Evolutionary conservation across 2,797 vertebrate genomes (phyloP).

Genomic region (Orestias chungarensis): DNA sequence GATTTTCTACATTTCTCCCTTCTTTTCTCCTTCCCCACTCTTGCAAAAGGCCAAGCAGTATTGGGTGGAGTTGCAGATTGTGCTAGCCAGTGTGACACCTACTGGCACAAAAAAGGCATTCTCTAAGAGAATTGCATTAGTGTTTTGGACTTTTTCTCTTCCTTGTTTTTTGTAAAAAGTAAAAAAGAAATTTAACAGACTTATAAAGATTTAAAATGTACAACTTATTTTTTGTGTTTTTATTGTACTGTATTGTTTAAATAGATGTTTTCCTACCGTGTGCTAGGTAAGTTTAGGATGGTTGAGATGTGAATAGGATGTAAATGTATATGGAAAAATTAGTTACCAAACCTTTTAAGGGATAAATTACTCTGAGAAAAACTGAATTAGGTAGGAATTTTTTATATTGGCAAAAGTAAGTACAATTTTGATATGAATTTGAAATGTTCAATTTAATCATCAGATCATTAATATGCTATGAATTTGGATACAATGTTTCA

Average conservation of each 20-base stretch:
- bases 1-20: conserved; percentile 45
- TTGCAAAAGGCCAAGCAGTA: conserved; percentile 83
- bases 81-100: conserved; percentile 64
- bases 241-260: conserved; percentile 12
- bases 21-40: conserved; percentile 49
- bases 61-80: conserved; percentile 78
- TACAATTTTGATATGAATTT: background rate
- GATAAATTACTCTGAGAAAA: conserved; percentile 7
- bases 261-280: too few species aligned
- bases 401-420: conserved; percentile 9
- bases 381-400: too few species aligned
- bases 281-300: conserved; percentile 24
- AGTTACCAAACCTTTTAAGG: conserved; percentile 5
- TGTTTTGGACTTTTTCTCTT: conserved; percentile 67
- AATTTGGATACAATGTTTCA: background rate
- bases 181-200: conserved; percentile 78
- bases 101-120: conserved; percentile 72
- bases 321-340: conserved; percentile 10
- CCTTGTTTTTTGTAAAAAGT: conserved; percentile 85
- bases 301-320: conserved; percentile 1
- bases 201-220: conserved; percentile 81
- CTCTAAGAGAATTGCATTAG: conserved; percentile 81
- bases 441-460: background rate
- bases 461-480: background rate
- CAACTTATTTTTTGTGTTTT: conserved; percentile 52